phyloP scores from a whole-genome alignment of 2,888 invertebrate species.

The Polydrusus pterygomalis region DNA sequence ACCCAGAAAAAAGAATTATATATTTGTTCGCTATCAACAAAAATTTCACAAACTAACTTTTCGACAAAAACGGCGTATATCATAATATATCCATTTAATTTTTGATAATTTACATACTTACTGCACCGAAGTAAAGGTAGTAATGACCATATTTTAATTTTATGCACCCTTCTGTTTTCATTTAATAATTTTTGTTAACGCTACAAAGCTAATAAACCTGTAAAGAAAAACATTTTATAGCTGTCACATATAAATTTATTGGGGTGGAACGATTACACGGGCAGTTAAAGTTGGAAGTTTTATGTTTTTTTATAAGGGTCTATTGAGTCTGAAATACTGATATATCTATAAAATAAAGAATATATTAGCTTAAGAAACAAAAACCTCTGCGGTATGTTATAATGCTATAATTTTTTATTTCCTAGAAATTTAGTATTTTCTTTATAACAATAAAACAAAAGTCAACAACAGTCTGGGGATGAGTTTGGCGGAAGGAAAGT shows the following conservation, averaged over 20 bases:
- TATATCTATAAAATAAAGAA: not conserved
- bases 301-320: conserved; percentile 11
- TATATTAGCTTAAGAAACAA: not conserved
- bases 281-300: conserved; percentile 18
- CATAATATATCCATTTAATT: too few relatives aligned
- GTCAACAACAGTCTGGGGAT: too few relatives aligned
- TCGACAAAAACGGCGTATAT: too few relatives aligned
- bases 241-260: conserved; percentile 21
- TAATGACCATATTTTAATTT: not conserved
- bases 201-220: conserved; percentile 9
- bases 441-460: too few relatives aligned
- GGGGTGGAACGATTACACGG: conserved; percentile 20
- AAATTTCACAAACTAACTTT: too few relatives aligned
- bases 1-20: too few relatives aligned
- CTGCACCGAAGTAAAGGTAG: too few relatives aligned
- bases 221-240: conserved; percentile 18
- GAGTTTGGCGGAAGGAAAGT: too few relatives aligned
- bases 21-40: too few relatives aligned
- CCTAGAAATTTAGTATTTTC: too few relatives aligned
- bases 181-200: not conserved
- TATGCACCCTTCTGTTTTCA: not conserved
- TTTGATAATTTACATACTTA: not conserved
- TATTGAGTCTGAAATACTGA: conserved; percentile 2
- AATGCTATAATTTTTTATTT: not conserved
- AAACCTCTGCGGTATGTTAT: not conserved